Evolutionary conservation across 2,888 invertebrate genomes (phyloP).

Genomic region (Fragum sueziense): DNA sequence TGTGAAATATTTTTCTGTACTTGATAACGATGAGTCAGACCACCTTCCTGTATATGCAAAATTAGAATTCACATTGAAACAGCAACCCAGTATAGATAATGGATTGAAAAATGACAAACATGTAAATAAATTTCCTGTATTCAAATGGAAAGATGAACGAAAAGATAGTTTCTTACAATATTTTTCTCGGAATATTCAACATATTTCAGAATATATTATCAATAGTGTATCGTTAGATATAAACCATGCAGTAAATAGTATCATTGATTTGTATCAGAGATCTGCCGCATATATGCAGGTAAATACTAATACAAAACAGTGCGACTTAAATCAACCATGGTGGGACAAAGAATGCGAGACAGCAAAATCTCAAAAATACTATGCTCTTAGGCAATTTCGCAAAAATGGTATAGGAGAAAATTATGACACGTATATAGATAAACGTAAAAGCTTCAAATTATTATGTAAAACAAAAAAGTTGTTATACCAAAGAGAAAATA

Average conservation of each 20-base stretch:
- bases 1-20: not conserved
- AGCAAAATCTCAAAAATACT: constrained; percentile 9
- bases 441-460: no score
- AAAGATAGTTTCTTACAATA: not conserved
- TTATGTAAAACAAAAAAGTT: no score
- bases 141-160: not conserved
- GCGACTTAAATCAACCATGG: constrained; percentile 6
- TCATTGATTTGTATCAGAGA: not conserved
- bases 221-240: not conserved
- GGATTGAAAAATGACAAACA: not conserved
- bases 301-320: not conserved
- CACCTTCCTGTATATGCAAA: not conserved
- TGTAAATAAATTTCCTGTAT: not conserved
- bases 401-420: not conserved
- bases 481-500: no score
- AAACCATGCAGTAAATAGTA: not conserved
- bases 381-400: not conserved
- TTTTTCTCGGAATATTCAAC: not conserved
- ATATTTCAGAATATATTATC: not conserved
- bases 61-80: not conserved
- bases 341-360: constrained; percentile 13
- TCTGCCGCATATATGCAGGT: not conserved
- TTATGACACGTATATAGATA: not conserved
- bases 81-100: not conserved
- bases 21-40: not conserved